Evolutionary conservation across 2,888 invertebrate species (phyloP), one percentile per base, ranked within the genome.

Genomic region (Cotesia congregata): DNA sequence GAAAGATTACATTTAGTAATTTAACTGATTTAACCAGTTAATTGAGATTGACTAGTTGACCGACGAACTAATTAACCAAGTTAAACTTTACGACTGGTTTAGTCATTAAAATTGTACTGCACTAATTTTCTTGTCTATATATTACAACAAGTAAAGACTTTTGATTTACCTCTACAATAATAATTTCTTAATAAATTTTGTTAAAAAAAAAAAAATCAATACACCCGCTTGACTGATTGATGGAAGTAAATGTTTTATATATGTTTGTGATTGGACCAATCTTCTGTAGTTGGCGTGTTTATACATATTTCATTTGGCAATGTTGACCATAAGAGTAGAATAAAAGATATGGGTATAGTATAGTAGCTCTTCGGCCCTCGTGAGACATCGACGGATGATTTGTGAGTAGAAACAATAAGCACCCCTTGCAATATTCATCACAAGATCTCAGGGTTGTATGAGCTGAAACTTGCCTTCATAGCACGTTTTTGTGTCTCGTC

Each of bases 321-420:
- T 74, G 83, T 83, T 83, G 84, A 83, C 83, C 83, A 80, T 77
- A 78, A 65, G 30, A 65, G 82, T 80, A 84, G 85, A 87, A 88
- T 88, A 88, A 88, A 87, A 88, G 86, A 88, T 88, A 81, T 41
- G 12, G 38, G 67, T 59, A 67, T 15, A 59, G 83, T 83, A 83
- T 80, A 80, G 80, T 76, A 84, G 80, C 86, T 50, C 50, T 50
- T 7, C 12, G 7, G 12, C 50, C 50, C 88, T 86, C 87, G 86
- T 85, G 88, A 88, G 88, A 88, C 87, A 87, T 87, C 83, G 86
- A 86, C 84, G 87, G 85, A 88, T 88, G 88, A 88, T 88, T 88
- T 88, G 88, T 88, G 88, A 88, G 88, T 85, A 85, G 87, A 88
- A 88, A 88, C 88, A 88, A 88, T 88, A 88, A 88, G 87, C 88